A percentile compares a stretch with the other conserved stretches of the same genome.
phyloP scores from a whole-genome alignment of 2,888 invertebrate genomes.

The Cylloceria caligata region DNA sequence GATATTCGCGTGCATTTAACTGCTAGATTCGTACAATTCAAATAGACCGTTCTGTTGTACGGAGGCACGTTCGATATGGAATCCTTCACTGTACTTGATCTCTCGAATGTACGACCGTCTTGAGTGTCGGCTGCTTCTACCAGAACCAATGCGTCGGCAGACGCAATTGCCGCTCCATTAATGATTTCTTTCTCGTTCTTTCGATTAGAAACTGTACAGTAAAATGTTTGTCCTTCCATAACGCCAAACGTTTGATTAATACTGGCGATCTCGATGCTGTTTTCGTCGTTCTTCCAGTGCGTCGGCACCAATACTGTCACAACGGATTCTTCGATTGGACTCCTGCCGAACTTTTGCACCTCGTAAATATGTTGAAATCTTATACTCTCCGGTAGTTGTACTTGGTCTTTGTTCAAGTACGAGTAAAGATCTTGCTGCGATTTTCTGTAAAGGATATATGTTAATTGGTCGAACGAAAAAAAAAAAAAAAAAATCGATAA shows the following conservation, averaged over 20 bases:
- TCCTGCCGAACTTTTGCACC: conserved; percentile 82
- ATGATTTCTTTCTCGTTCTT: background rate
- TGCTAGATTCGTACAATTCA: conserved; percentile 81
- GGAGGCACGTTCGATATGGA: conserved; percentile 63
- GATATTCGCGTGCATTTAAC: conserved; percentile 79
- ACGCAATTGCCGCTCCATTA: background rate
- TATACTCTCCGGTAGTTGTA: conserved; percentile 76
- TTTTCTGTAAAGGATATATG: conserved; percentile 76
- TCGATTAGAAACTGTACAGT: conserved; percentile 59
- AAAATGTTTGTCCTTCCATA: conserved; percentile 71
- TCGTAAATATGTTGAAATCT: conserved; percentile 79
- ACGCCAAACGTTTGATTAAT: conserved; percentile 70
- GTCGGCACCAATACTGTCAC: conserved; percentile 81
- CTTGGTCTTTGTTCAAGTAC: conserved; percentile 76
- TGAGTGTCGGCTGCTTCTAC: conserved; percentile 1
- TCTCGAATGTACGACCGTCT: conserved; percentile 43
- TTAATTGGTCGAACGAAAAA: conserved; percentile 13
- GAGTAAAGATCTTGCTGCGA: conserved; percentile 81
- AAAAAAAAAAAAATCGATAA: conserved; percentile 11
- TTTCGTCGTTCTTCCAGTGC: conserved; percentile 63
- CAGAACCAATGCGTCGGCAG: conserved; percentile 14
- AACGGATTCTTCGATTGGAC: conserved; percentile 81
- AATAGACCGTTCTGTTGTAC: conserved; percentile 77
- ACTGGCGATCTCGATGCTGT: conserved; percentile 68
- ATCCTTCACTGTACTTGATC: conserved; percentile 61